phyloP scores from a whole-genome alignment of 2,113 vertebrate species.

The Elgaria multicarinata region DNA sequence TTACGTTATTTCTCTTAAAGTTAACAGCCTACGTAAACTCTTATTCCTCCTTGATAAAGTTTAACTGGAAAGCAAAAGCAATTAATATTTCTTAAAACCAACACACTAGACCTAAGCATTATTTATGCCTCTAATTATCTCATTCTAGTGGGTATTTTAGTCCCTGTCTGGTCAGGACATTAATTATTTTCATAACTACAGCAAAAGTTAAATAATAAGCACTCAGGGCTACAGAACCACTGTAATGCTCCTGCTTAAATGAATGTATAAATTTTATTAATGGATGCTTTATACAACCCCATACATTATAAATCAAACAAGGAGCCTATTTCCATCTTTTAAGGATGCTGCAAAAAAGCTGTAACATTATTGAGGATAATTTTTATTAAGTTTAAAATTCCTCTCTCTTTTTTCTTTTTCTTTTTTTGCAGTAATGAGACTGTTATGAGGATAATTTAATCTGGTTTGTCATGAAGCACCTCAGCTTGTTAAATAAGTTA shows the following conservation, averaged over 20 bases:
- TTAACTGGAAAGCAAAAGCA: conserved; percentile 71
- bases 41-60: conserved; percentile 52
- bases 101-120: conserved; percentile 67
- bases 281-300: conserved; percentile 76
- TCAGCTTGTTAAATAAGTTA: conserved; percentile 85
- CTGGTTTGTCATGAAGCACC: conserved; percentile 81
- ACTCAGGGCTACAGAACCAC: conserved; percentile 72
- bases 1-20: conserved; percentile 9
- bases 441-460: conserved; percentile 83
- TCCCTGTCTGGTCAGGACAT: conserved; percentile 76
- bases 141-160: conserved; percentile 80
- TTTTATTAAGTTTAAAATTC: conserved; percentile 79
- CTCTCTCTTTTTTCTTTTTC: conserved; percentile 35
- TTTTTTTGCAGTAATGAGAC: conserved; percentile 77
- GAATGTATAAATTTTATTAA: conserved; percentile 85
- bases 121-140: conserved; percentile 81
- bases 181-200: conserved; percentile 86
- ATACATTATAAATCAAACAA: conserved; percentile 83
- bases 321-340: conserved; percentile 74
- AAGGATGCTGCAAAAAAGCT: conserved; percentile 72
- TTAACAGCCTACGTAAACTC: conserved; percentile 46
- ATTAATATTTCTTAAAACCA: conserved; percentile 74
- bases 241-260: conserved; percentile 80
- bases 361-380: conserved; percentile 76
- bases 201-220: conserved; percentile 82